Evolutionary conservation across 1,140 invertebrate genomes (phyloP).

Genomic region (Agraylea sexmaculata): DNA sequence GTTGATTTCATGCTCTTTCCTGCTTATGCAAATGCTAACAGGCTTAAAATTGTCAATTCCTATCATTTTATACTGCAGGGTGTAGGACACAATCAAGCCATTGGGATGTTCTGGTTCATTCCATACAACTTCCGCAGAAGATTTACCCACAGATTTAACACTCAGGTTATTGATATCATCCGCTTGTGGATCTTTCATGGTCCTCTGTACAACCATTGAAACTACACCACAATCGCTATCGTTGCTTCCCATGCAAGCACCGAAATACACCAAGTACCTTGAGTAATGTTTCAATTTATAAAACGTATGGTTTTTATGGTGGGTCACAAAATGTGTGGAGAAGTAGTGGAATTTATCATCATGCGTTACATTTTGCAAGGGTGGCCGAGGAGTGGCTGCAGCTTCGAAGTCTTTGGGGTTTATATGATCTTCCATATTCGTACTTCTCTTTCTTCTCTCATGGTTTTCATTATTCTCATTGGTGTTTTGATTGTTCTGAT

Average conservation of each 20-base stretch:
- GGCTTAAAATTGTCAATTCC: constrained; percentile 24
- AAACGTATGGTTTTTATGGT: constrained; percentile 20
- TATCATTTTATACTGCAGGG: constrained; percentile 40
- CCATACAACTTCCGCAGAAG: constrained; percentile 43
- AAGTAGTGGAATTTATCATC: constrained; percentile 14
- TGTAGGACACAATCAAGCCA: constrained; percentile 48
- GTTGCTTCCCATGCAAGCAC: constrained; percentile 34
- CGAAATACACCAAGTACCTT: constrained; percentile 37
- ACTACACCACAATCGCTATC: constrained; percentile 20
- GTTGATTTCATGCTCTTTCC: constrained; percentile 22
- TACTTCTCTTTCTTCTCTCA: constrained; percentile 2
- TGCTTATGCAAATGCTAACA: constrained; percentile 33
- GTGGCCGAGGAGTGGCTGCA: neutral
- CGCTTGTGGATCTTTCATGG: constrained; percentile 15
- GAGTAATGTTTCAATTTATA: constrained; percentile 35
- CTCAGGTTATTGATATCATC: constrained; percentile 30
- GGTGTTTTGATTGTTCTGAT: too few relatives aligned
- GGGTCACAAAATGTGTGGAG: constrained; percentile 7
- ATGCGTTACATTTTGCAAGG: constrained; percentile 8
- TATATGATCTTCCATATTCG: neutral
- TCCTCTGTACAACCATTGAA: constrained; percentile 11
- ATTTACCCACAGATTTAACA: constrained; percentile 22
- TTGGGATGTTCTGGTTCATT: constrained; percentile 47
- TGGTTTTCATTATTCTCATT: neutral
- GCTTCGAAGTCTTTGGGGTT: constrained; percentile 5